phyloP scores from a whole-genome alignment of 2,888 invertebrate species.

The Myathropa florea region DNA sequence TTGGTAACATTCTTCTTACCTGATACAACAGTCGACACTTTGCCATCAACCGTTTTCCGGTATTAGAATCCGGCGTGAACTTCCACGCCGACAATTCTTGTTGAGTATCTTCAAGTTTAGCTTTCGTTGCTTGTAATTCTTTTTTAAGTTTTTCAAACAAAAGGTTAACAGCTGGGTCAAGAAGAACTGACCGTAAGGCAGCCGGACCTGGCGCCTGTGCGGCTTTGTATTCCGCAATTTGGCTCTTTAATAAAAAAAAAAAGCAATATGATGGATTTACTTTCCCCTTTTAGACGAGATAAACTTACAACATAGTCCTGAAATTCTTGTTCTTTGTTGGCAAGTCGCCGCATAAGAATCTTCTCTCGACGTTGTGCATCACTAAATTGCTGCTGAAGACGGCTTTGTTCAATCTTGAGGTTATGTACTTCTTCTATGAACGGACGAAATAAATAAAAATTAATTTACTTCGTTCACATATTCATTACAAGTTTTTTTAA shows the following conservation, averaged over 20 bases:
- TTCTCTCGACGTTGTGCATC: conserved; percentile 96
- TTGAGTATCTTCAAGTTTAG: conserved; percentile 97
- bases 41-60: conserved; percentile 98
- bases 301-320: conserved; percentile 95
- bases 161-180: conserved; percentile 98
- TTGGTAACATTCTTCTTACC: conserved; percentile 67
- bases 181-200: conserved; percentile 89
- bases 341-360: conserved; percentile 93
- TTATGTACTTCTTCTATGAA: conserved; percentile 78
- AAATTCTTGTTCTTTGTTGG: conserved; percentile 97
- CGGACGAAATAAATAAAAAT: not conserved
- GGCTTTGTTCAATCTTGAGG: conserved; percentile 87
- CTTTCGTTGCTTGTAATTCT: conserved; percentile 93
- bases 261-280: not conserved
- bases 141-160: conserved; percentile 94
- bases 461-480: conserved; percentile 15
- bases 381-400: conserved; percentile 89
- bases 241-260: conserved; percentile 84
- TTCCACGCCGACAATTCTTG: conserved; percentile 99
- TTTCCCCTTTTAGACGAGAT: not conserved
- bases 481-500: conserved; percentile 57
- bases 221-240: conserved; percentile 95
- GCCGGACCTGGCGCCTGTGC: conserved; percentile 90
- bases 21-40: conserved; percentile 96
- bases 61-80: conserved; percentile 99